A percentile compares a stretch with the other conserved stretches of the same genome.
Conservation (phyloP, 1,140 invertebrate species). For the Holotrichia oblita region DNA sequence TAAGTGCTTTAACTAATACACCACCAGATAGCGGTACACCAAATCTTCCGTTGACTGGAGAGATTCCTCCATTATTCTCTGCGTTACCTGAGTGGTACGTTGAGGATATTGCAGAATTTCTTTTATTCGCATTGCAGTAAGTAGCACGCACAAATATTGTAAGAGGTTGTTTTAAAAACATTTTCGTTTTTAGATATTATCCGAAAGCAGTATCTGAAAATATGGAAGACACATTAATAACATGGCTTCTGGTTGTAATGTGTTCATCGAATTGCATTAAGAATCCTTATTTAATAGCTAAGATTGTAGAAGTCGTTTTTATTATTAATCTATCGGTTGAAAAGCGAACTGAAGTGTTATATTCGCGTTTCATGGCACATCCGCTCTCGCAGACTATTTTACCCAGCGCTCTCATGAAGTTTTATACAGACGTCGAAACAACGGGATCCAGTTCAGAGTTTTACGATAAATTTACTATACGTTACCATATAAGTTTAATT, state of each 20-base stretch:
- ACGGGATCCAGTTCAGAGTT: conserved; percentile 98
- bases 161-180: neutral
- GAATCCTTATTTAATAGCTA: conserved; percentile 96
- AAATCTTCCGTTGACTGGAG: conserved; percentile 65
- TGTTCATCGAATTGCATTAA: conserved; percentile 91
- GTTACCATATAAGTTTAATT: conserved; percentile 97
- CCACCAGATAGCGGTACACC: conserved; percentile 55
- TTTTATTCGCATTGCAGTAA: conserved; percentile 93
- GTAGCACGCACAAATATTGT: conserved; percentile 59
- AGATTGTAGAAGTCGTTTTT: conserved; percentile 94
- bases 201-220: conserved; percentile 78
- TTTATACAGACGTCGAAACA: conserved; percentile 98
- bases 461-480: conserved; percentile 98
- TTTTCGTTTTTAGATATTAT: conserved; percentile 73
- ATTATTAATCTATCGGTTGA: conserved; percentile 88
- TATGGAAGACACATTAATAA: conserved; percentile 84
- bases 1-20: conserved; percentile 69
- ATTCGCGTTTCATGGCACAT: conserved; percentile 80
- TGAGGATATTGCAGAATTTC: conserved; percentile 95
- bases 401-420: conserved; percentile 93
- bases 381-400: conserved; percentile 83
- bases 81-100: conserved; percentile 96
- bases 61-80: conserved; percentile 79
- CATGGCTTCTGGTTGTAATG: conserved; percentile 88
- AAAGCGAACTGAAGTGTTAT: conserved; percentile 66